Conservation (phyloP, 2,888 invertebrate species). For the Napeogenes inachia region DNA sequence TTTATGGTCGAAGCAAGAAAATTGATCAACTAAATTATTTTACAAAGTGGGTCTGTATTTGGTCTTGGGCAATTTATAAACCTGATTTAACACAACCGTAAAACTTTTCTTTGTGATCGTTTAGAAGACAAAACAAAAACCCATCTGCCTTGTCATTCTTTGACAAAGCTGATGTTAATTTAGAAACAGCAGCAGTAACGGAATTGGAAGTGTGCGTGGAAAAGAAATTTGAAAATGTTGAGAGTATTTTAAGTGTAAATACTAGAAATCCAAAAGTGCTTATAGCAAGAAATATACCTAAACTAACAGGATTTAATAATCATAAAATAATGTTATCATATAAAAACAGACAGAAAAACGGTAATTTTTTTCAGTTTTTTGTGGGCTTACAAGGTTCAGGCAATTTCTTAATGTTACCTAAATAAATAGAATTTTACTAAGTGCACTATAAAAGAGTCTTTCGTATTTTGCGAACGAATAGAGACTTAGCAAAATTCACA, state of each 20-base stretch:
- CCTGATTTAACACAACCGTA: slow-evolving; percentile 38
- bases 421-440: too few relatives aligned
- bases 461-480: too few relatives aligned
- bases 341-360: slow-evolving; percentile 29
- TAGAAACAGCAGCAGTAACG: slow-evolving; percentile 40
- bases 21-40: slow-evolving; percentile 47
- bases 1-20: slow-evolving; percentile 41
- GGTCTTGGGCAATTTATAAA: slow-evolving; percentile 35
- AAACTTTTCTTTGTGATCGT: slow-evolving; percentile 42
- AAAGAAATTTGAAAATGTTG: slow-evolving; percentile 31
- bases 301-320: slow-evolving; percentile 50
- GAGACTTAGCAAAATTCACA: too few relatives aligned
- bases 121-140: slow-evolving; percentile 41
- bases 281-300: slow-evolving; percentile 41
- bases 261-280: slow-evolving; percentile 40
- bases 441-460: slow-evolving; percentile 40
- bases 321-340: slow-evolving; percentile 39
- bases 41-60: slow-evolving; percentile 47
- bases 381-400: too few relatives aligned
- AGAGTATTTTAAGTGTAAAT: slow-evolving; percentile 37
- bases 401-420: too few relatives aligned
- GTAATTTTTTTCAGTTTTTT: too few relatives aligned
- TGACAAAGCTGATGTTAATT: slow-evolving; percentile 35
- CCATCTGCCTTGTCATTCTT: slow-evolving; percentile 42
- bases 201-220: slow-evolving; percentile 47